phyloP scores from a whole-genome alignment of 2,797 vertebrate species.

The Molossus molossus region DNA sequence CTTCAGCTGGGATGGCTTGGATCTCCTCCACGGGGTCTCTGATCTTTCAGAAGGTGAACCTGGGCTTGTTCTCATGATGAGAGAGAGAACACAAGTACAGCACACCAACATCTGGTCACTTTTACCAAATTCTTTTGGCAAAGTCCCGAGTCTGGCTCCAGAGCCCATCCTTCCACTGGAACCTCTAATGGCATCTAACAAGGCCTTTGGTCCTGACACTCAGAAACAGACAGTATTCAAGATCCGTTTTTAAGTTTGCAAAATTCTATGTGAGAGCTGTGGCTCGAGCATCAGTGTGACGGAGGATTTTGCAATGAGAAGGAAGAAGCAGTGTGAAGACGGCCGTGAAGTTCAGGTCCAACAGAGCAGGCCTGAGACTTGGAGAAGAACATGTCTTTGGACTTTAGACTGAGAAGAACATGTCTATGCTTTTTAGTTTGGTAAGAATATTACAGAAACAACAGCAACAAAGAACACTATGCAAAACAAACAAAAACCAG shows the following conservation, averaged over 20 bases:
- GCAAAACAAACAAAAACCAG: not conserved
- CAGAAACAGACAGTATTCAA: not conserved
- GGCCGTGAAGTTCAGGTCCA: not conserved
- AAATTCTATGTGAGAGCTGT: not conserved
- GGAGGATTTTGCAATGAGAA: not conserved
- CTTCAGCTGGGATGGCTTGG: not conserved
- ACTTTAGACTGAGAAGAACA: not conserved
- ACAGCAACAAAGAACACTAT: not conserved
- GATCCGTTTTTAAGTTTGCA: not conserved
- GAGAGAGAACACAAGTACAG: not conserved
- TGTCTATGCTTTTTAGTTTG: slow-evolving; percentile 32
- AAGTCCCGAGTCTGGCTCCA: slow-evolving; percentile 21
- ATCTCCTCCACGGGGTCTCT: not conserved
- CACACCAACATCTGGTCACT: not conserved
- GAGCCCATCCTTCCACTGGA: not conserved
- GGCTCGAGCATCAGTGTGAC: not conserved
- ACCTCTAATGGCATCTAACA: not conserved
- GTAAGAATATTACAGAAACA: not conserved
- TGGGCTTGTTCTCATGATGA: not conserved
- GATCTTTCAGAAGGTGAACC: not conserved
- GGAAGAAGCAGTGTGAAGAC: not conserved
- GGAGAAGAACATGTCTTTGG: not conserved
- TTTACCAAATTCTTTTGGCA: slow-evolving; percentile 25
- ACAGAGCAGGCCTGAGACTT: not conserved
- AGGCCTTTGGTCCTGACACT: not conserved